phyloP scores from a whole-genome alignment of 2,113 vertebrate species.

The Ctenomys sociabilis region DNA sequence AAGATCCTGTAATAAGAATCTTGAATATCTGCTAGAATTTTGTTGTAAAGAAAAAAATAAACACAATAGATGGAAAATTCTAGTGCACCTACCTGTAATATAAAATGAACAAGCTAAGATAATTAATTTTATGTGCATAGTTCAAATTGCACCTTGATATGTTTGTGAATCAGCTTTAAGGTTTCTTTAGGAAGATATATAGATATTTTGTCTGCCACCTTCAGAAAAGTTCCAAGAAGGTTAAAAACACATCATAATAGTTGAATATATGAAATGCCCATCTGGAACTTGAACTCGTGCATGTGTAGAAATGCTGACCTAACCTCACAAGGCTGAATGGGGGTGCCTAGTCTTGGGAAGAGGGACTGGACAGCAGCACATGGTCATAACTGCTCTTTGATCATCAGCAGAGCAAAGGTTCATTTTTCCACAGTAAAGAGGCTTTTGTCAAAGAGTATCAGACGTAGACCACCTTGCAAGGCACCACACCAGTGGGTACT shows the following conservation, averaged over 20 bases:
- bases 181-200: not conserved
- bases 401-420: not conserved
- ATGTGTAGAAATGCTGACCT: not conserved
- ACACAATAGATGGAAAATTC: not conserved
- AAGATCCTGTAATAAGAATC: not conserved
- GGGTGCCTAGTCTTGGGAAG: not conserved
- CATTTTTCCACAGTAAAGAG: not conserved
- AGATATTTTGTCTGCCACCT: not conserved
- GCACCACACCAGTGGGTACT: not conserved
- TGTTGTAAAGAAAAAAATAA: not conserved
- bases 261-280: not conserved
- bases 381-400: not conserved
- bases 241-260: not conserved
- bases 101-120: not conserved
- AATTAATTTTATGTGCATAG: not conserved
- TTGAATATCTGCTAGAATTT: not conserved
- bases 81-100: not conserved
- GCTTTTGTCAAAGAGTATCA: not conserved
- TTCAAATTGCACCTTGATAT: not conserved
- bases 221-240: not conserved
- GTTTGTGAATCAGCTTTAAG: not conserved
- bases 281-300: not conserved
- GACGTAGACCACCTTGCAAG: not conserved
- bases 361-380: not conserved
- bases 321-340: not conserved